Base-by-base conservation (phyloP, 2,888 invertebrate species). In the Choristoneura rosaceana region DNA sequence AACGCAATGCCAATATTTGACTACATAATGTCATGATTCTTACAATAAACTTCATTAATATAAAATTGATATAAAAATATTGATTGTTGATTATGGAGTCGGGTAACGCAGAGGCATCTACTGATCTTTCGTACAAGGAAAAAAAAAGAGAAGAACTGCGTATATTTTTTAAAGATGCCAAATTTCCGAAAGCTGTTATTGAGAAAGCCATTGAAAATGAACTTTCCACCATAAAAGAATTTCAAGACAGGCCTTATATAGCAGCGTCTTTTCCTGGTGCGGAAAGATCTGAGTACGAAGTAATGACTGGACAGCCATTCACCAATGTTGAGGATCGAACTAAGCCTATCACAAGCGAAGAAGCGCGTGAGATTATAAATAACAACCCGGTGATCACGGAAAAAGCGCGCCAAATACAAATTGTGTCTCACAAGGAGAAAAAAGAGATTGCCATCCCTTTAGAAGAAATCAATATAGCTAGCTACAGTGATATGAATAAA, bases 301-400 rank as follows among this genome's bases (percentile, higher is more conserved):
- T 94, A 5, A 92, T 94, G 93, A 86, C 90, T 52, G 93, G 93
- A 0, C 94, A 94, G 75, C 94, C 94, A 3, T 94, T 94, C 75
- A 91, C 91, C 7, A 77, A 86, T 67, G 76, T 93, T 58, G 87
- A 86, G 59, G 90, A 91, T 64, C 80, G 83, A n/a, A 85, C 80
- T 38, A 88, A 81, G 69, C 93, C 92, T 9, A 77, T 92, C 14
- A 82, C 86, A 1, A 62, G 65, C 0, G 86, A 90, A 63, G 89
- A 93, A 83, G 84, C 91, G 71, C 90, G 85, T 74, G 80, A 86
- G 66, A 80, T 87, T 77, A 62, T 93, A 3, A 90, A 89, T 77
- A 84, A 85, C 71, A 90, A 86, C 73, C 91, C 91, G 4, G 85
- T 92, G 0, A 85, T 93, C 68, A 83, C 82, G 1, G 91, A 93